These are phyloP conservation scores for Escarpia spicata DNA, from an alignment of 2,888 invertebrate species.

Conservation along the genomic window DNA sequence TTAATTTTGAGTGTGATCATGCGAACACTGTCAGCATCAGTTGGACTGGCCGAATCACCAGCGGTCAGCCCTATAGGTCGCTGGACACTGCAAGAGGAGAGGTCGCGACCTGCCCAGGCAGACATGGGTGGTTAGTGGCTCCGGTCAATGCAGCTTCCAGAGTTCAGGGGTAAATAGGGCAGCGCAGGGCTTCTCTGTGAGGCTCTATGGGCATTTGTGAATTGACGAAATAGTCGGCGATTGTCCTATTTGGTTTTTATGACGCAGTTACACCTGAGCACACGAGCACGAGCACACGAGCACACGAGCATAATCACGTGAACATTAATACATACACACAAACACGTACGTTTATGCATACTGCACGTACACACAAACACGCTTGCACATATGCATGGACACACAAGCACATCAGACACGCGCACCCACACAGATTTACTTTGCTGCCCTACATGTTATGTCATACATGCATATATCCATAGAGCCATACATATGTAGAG, in stretches of 20 bases:
- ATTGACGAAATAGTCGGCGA: no score
- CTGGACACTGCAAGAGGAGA: constrained; percentile 39
- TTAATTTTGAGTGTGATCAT: constrained; percentile 40
- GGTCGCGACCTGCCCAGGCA: constrained; percentile 27
- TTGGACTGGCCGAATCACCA: constrained; percentile 31
- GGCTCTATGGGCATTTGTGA: no score
- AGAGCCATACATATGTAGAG: no score
- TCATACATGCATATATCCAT: background rate
- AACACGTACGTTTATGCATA: no score
- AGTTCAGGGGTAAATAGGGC: no score
- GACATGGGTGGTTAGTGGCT: background rate
- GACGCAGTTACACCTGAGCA: no score
- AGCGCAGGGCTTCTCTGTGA: no score
- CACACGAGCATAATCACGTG: no score
- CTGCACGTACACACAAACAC: no score
- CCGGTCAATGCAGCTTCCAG: background rate
- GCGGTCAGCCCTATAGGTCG: constrained; percentile 34
- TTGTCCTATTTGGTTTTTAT: no score
- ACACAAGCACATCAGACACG: background rate
- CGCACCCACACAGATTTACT: background rate
- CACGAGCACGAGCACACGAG: no score
- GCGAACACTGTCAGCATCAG: constrained; percentile 37
- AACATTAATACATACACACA: no score
- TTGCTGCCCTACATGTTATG: background rate
- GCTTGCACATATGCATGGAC: background rate